Base-by-base conservation (phyloP, 1,140 invertebrate species). In the Leguminivora glycinivorella region DNA sequence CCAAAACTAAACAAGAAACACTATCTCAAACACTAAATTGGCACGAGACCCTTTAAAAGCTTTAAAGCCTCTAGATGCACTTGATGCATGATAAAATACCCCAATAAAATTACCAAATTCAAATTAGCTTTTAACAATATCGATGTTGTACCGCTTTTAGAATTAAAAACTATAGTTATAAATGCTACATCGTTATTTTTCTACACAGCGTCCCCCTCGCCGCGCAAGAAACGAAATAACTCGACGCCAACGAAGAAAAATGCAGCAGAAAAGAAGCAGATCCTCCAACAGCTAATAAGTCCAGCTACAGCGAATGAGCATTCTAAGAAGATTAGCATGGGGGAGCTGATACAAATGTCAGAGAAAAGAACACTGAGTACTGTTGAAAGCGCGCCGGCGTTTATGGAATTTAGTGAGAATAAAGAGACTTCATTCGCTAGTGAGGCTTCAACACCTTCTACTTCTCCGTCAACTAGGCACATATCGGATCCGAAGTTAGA, bases 181-280 rank as follows among this genome's bases (percentile, higher is more conserved):
- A 67, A 69, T 75, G 22, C 22, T 84, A 76, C 47, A 83, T 69
- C 63, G 29, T 52, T 38, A 7, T 31, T 24, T 78, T 77, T 75
- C 73, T 76, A 71, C 74, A 76, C 85, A 95, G 95, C 94, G 82
- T 94, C 94, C 40, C 94, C 95, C 40, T 95, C 94, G 26, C 95
- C 94, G 29, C 93, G 95, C 70, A 95, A 95, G 83, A 95, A 95
- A 89, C 92, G 95, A 63, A 95, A 95, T 83, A 95, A 95, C 84
- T 95, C 95, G 47, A 95, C 94, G 68, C 94, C 94, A 72, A 94
- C 93, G 52, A 95, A 94, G 87, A 95, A 94, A 84, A 94, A 93
- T 80, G 94, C 94, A 72, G 94, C 93, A 31, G 95, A 95, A 83
- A 95, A 95, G 81, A 95, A 95, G 80, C 94, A 95, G 87, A 95